Evolutionary conservation across 2,113 vertebrate species (phyloP).

Genomic region (Pristiophorus japonicus): DNA sequence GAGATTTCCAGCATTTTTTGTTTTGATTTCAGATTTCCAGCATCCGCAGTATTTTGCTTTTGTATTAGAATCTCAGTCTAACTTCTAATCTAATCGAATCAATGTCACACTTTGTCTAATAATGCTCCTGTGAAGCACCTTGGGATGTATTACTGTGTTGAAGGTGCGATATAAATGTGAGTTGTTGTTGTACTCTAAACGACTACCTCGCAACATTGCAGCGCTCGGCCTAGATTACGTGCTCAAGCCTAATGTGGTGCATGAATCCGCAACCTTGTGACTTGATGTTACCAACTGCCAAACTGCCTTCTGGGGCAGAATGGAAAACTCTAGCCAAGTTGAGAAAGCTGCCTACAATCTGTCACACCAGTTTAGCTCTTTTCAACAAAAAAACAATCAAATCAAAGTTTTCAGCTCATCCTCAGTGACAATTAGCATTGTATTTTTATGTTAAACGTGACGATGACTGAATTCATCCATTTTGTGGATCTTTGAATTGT

Average conservation of each 20-base stretch:
- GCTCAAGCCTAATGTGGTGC: not conserved
- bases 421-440: not conserved
- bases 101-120: not conserved
- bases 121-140: too few relatives aligned
- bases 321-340: not conserved
- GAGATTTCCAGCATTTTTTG: too few relatives aligned
- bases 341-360: not conserved
- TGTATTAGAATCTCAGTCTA: too few relatives aligned
- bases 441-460: not conserved
- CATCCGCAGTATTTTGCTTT: too few relatives aligned
- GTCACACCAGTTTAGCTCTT: not conserved
- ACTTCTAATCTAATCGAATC: not conserved
- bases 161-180: not conserved
- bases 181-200: not conserved
- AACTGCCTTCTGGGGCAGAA: not conserved
- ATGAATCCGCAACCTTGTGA: not conserved
- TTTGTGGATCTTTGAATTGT: not conserved
- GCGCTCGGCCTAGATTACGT: not conserved
- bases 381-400: not conserved
- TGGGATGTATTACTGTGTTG: not conserved
- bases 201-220: not conserved
- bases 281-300: not conserved
- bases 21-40: too few relatives aligned
- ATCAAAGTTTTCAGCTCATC: not conserved
- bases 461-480: not conserved